phyloP scores from a whole-genome alignment of 2,888 invertebrate species.

The Meiosimyza decipiens region DNA sequence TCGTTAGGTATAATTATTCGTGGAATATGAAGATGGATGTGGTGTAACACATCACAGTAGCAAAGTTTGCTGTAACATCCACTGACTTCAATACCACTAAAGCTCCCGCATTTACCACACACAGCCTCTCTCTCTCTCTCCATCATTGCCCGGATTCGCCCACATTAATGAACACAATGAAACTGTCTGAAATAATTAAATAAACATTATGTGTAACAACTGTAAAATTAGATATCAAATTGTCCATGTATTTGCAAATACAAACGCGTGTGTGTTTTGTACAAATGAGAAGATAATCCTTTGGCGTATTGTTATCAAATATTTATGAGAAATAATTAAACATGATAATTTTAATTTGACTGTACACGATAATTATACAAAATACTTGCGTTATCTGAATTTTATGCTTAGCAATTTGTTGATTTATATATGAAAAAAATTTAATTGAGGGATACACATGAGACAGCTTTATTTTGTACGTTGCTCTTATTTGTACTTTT shows the following conservation, averaged over 20 bases:
- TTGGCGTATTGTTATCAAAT: conserved; percentile 22
- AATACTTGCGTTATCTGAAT: conserved; percentile 11
- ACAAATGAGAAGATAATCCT: conserved; percentile 13
- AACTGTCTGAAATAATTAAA: conserved; percentile 23
- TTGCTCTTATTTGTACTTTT: too few species aligned
- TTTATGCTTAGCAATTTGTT: neutral
- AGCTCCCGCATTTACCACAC: neutral
- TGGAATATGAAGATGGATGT: conserved; percentile 19
- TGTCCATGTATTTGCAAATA: conserved; percentile 11
- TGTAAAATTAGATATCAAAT: conserved; percentile 24
- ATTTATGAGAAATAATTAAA: conserved; percentile 25
- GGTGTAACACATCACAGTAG: neutral
- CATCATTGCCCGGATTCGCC: neutral
- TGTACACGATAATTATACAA: conserved; percentile 19
- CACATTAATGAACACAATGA: conserved; percentile 4
- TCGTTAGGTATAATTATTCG: conserved; percentile 22
- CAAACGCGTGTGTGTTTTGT: conserved; percentile 5
- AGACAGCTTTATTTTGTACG: too few species aligned
- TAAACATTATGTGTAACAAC: conserved; percentile 15
- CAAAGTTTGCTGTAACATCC: neutral
- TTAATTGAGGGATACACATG: too few species aligned
- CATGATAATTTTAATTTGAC: conserved; percentile 1
- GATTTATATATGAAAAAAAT: too few species aligned
- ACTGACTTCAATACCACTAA: neutral
- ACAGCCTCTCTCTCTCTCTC: neutral